phyloP scores from a whole-genome alignment of 2,888 invertebrate species.

The Tricholauxania praeusta region DNA sequence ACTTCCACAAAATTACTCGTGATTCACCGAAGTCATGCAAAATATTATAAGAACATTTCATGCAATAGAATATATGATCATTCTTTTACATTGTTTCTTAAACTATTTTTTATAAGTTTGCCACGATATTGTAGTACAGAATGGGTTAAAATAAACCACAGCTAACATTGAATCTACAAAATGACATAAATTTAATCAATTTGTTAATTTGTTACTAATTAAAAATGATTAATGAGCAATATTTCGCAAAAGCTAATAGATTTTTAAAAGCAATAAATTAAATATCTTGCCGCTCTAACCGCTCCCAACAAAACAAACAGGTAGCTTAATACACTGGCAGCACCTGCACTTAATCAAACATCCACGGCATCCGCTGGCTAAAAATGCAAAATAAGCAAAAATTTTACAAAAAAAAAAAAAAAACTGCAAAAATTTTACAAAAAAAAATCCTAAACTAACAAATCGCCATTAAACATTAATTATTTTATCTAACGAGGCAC shows the following conservation, averaged over 20 bases:
- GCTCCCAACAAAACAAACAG: background rate
- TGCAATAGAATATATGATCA: no score
- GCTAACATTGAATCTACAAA: no score
- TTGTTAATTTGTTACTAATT: slow-evolving; percentile 9
- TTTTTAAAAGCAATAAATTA: slow-evolving; percentile 21
- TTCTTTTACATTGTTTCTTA: no score
- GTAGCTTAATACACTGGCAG: background rate
- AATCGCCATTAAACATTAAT: slow-evolving; percentile 58
- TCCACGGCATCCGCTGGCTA: background rate
- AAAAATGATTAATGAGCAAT: slow-evolving; percentile 15
- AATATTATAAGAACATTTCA: no score
- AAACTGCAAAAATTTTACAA: slow-evolving; percentile 7
- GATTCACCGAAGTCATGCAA: no score
- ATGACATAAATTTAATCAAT: background rate
- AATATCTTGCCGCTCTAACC: background rate
- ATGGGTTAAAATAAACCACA: no score
- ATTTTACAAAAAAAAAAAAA: background rate
- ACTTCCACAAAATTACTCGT: no score
- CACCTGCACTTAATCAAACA: slow-evolving; percentile 6
- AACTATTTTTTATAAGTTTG: no score
- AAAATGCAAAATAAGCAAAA: slow-evolving; percentile 16
- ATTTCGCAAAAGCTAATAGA: background rate
- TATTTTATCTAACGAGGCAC: slow-evolving; percentile 45
- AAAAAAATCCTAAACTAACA: slow-evolving; percentile 55
- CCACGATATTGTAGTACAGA: no score